phyloP scores from a whole-genome alignment of 1,140 invertebrate genomes.

The Bombyx mandarina region DNA sequence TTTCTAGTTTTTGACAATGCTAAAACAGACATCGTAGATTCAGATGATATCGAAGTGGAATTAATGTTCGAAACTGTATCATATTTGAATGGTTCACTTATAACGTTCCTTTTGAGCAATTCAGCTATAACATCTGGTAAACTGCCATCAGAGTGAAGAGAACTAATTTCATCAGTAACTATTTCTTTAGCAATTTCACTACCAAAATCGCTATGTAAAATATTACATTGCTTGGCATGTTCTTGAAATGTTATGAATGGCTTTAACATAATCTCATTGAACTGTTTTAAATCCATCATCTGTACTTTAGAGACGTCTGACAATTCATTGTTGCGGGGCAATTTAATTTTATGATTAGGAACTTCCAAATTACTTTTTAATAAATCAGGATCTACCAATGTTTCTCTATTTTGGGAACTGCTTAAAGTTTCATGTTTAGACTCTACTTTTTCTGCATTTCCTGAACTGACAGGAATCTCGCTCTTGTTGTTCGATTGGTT shows the following conservation, averaged over 20 bases:
- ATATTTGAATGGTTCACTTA: conserved; percentile 56
- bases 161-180: conserved; percentile 42
- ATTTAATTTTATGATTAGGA: conserved; percentile 21
- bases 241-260: conserved; percentile 63
- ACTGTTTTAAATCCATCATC: conserved; percentile 59
- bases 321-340: conserved; percentile 21
- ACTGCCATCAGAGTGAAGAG: conserved; percentile 57
- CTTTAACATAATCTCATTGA: conserved; percentile 61
- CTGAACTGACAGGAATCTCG: conserved; percentile 8
- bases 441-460: not conserved
- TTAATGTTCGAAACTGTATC: conserved; percentile 49
- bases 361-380: conserved; percentile 19
- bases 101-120: conserved; percentile 60
- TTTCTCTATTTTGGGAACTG: conserved; percentile 10
- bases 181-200: conserved; percentile 36
- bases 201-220: conserved; percentile 42
- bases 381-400: conserved; percentile 21
- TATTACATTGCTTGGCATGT: conserved; percentile 51
- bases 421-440: conserved; percentile 4
- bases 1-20: conserved; percentile 41
- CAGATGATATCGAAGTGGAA: conserved; percentile 49
- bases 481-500: conserved; percentile 31
- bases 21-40: conserved; percentile 50
- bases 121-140: conserved; percentile 64
- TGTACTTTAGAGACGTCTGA: conserved; percentile 48